These are phyloP conservation scores for Hypsibius dujardini DNA, from an alignment of 1,140 invertebrate genomes.

Conservation along the genomic window DNA sequence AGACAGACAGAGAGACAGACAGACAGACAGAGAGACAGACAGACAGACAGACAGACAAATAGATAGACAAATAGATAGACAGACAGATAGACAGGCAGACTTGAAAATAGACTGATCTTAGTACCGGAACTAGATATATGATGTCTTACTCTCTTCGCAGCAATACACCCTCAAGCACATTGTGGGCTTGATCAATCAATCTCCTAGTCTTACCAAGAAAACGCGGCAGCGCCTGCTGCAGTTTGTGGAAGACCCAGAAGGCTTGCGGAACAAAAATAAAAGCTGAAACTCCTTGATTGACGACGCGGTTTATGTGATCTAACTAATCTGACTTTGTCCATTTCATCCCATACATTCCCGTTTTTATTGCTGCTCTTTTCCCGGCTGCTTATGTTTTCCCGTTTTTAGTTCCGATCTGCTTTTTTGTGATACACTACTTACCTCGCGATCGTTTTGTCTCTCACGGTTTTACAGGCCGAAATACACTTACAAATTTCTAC, in stretches of 20 bases:
- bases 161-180: not conserved
- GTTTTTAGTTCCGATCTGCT: too few relatives aligned
- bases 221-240: not conserved
- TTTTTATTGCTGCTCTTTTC: not conserved
- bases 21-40: too few relatives aligned
- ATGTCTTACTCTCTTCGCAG: not conserved
- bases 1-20: too few relatives aligned
- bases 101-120: too few relatives aligned
- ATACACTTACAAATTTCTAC: too few relatives aligned
- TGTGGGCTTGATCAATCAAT: not conserved
- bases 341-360: not conserved
- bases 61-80: too few relatives aligned
- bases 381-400: not conserved
- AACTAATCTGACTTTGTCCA: not conserved
- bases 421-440: too few relatives aligned
- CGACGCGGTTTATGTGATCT: not conserved
- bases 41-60: too few relatives aligned
- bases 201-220: slow-evolving; percentile 1
- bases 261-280: not conserved
- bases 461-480: too few relatives aligned
- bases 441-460: too few relatives aligned
- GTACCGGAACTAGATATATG: too few relatives aligned
- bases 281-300: not conserved
- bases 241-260: not conserved
- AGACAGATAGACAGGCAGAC: too few relatives aligned